These are phyloP conservation scores for Gastracanthus pulcherrimus DNA, from an alignment of 2,888 invertebrate species.

Conservation along the genomic window DNA sequence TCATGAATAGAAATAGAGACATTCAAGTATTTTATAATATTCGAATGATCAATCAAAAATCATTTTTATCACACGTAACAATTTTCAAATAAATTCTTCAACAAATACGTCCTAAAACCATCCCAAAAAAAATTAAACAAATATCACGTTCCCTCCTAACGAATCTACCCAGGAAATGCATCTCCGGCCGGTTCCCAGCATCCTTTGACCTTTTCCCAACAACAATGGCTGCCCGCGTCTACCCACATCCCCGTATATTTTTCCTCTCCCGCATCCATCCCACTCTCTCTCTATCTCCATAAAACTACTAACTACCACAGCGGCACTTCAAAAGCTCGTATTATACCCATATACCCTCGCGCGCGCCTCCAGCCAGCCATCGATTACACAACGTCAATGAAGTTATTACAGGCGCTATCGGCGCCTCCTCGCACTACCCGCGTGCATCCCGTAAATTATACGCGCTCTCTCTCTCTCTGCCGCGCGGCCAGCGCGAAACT, in stretches of 20 bases:
- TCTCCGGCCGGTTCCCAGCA: background rate
- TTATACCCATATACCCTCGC: too few relatives aligned
- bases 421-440: too few relatives aligned
- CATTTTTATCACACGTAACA: background rate
- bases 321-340: background rate
- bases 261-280: background rate
- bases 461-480: background rate
- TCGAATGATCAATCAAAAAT: background rate
- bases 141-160: too few relatives aligned
- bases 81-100: background rate
- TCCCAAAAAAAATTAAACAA: too few relatives aligned
- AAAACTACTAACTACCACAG: background rate
- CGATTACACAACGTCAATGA: constrained; percentile 47
- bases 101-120: too few relatives aligned
- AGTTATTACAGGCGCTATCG: constrained; percentile 43
- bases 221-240: too few relatives aligned
- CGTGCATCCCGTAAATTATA: constrained; percentile 20
- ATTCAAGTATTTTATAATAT: too few relatives aligned
- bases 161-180: too few relatives aligned
- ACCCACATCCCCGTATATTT: background rate
- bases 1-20: too few relatives aligned
- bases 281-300: background rate
- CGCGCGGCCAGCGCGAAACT: background rate
- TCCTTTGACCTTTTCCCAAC: too few relatives aligned
- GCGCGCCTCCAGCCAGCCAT: background rate